Evolutionary conservation across 2,113 vertebrate genomes (phyloP).

Genomic region (Ailurus styani): DNA sequence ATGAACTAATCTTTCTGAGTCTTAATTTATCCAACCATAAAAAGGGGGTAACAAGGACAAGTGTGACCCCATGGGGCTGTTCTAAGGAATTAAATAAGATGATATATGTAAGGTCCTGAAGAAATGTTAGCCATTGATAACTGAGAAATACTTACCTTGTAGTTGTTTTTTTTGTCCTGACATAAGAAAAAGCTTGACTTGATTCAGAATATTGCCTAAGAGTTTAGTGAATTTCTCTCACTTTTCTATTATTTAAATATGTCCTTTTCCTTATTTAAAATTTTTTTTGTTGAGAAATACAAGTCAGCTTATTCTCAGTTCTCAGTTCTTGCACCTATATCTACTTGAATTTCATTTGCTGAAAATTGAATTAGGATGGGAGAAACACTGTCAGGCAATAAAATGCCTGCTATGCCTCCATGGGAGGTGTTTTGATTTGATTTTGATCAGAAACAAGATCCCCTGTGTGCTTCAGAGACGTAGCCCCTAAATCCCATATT

Average conservation of each 20-base stretch:
- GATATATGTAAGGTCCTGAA: background rate
- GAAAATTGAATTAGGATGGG: slow-evolving; percentile 1
- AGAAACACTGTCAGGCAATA: slow-evolving; percentile 35
- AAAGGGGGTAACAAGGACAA: background rate
- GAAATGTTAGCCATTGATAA: background rate
- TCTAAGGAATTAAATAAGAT: background rate
- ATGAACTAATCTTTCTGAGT: background rate
- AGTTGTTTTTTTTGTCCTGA: too few relatives aligned
- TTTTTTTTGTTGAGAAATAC: background rate
- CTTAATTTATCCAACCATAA: background rate
- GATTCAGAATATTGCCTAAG: background rate
- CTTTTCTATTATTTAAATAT: background rate
- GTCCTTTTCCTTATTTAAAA: background rate
- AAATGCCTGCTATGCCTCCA: background rate
- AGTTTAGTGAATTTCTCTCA: background rate
- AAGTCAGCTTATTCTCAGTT: background rate
- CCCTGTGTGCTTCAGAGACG: background rate
- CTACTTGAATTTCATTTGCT: slow-evolving; percentile 8
- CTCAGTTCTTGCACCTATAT: background rate
- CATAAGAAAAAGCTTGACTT: background rate
- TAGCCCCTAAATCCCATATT: background rate
- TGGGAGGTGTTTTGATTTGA: slow-evolving; percentile 15
- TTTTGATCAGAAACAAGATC: slow-evolving; percentile 29
- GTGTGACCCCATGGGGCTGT: background rate
- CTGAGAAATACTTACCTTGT: too few relatives aligned